Conservation (phyloP, 2,888 invertebrate genomes). For the Ryuthela nishihirai region DNA sequence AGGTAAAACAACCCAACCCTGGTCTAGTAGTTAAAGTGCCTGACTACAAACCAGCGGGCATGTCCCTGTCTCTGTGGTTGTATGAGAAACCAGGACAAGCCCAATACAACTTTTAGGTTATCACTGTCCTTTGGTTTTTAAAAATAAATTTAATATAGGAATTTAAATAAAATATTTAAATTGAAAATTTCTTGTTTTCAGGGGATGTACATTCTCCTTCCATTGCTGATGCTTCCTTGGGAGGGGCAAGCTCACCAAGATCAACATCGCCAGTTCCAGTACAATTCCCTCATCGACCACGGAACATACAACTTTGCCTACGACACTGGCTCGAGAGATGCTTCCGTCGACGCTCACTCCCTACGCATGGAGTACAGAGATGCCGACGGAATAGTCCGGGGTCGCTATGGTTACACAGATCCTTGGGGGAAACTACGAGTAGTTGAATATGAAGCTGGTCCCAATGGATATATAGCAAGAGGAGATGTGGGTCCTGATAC, state of each 20-base stretch:
- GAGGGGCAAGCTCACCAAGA: slow-evolving; percentile 1
- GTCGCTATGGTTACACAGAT: slow-evolving; percentile 42
- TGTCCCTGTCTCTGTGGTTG: no score
- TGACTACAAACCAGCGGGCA: no score
- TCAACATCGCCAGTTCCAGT: slow-evolving; percentile 38
- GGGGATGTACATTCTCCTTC: background rate
- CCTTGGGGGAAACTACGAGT: slow-evolving; percentile 38
- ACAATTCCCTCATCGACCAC: slow-evolving; percentile 35
- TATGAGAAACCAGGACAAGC: no score
- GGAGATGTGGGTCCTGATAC: slow-evolving; percentile 33
- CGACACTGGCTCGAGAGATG: slow-evolving; percentile 40
- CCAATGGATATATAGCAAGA: slow-evolving; percentile 24
- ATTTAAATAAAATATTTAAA: no score
- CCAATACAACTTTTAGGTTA: no score
- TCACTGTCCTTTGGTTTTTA: no score
- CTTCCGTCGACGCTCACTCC: slow-evolving; percentile 39
- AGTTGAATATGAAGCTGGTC: slow-evolving; percentile 39
- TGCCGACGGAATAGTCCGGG: slow-evolving; percentile 38
- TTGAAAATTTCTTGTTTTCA: no score
- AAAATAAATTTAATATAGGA: no score
- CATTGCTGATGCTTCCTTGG: no score
- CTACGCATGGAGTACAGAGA: slow-evolving; percentile 40
- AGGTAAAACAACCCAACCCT: no score
- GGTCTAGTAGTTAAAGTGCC: no score
- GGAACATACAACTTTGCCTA: slow-evolving; percentile 41